Conservation (phyloP, 1,140 invertebrate genomes). For the Procambarus clarkii region DNA sequence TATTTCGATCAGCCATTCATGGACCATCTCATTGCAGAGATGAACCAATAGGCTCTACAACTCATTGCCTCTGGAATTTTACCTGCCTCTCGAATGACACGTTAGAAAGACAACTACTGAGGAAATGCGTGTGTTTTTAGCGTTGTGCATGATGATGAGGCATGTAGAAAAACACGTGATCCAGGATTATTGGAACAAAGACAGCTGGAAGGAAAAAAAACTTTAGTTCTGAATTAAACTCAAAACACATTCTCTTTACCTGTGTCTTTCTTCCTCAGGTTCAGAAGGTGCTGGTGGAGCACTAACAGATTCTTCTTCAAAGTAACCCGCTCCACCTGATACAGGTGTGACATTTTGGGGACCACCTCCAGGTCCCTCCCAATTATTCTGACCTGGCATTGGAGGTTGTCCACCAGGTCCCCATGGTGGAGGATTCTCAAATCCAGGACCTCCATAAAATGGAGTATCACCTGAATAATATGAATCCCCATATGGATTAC, state of each 20-base stretch:
- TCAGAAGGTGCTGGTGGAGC: constrained; percentile 31
- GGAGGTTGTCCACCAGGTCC: constrained; percentile 3
- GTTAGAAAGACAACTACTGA: no score
- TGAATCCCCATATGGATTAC: constrained; percentile 53
- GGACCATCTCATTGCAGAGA: no score
- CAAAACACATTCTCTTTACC: not conserved
- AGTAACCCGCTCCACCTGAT: constrained; percentile 38
- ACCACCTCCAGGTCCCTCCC: constrained; percentile 28
- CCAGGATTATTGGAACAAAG: no score
- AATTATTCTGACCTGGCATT: constrained; percentile 25
- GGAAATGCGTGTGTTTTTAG: no score
- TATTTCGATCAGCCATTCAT: no score
- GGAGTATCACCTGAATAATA: constrained; percentile 23
- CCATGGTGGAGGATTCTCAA: constrained; percentile 39
- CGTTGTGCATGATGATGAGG: no score
- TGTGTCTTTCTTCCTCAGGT: constrained; percentile 56
- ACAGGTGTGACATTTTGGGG: constrained; percentile 39
- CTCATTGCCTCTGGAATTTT: no score
- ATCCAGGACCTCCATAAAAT: constrained; percentile 20
- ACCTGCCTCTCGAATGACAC: no score
- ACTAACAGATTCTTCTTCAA: constrained; percentile 49
- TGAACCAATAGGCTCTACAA: no score
- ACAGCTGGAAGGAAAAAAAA: no score
- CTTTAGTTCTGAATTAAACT: no score
- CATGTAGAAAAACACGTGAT: no score